phyloP scores from a whole-genome alignment of 1,140 invertebrate species.

The Lanistes nyassanus region DNA sequence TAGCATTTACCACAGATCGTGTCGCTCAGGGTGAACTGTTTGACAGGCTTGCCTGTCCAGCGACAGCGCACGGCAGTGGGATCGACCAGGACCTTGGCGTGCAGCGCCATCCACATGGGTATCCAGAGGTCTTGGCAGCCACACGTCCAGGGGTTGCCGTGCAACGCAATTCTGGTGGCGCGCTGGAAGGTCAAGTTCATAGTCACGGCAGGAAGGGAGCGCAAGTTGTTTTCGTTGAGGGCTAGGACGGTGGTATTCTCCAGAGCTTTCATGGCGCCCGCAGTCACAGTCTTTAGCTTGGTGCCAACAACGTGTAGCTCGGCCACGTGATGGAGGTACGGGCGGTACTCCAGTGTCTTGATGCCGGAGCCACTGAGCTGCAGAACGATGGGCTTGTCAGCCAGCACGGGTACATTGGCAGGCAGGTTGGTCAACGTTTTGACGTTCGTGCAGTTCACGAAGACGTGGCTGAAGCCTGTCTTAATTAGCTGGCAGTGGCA shows the following conservation, averaged over 20 bases:
- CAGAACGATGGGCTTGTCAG: constrained; percentile 9
- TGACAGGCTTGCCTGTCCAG: constrained; percentile 24
- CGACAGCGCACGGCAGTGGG: constrained; percentile 22
- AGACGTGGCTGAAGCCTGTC: background rate
- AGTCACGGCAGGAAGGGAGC: constrained; percentile 26
- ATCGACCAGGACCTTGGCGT: constrained; percentile 13
- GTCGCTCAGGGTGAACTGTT: constrained; percentile 16
- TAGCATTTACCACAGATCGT: constrained; percentile 23
- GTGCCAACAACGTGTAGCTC: constrained; percentile 27
- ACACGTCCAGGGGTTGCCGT: constrained; percentile 36
- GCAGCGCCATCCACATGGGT: constrained; percentile 27
- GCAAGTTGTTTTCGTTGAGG: constrained; percentile 33
- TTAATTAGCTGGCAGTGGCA: constrained; percentile 24
- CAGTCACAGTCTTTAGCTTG: constrained; percentile 17
- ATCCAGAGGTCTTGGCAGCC: constrained; percentile 33
- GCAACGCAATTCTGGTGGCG: constrained; percentile 30
- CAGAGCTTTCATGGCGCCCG: constrained; percentile 30
- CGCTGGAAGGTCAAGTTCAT: constrained; percentile 23
- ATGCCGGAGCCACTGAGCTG: constrained; percentile 24
- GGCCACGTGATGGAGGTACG: constrained; percentile 19
- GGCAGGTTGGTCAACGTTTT: constrained; percentile 21
- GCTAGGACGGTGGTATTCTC: constrained; percentile 27
- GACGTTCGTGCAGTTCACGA: constrained; percentile 24
- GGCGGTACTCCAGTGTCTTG: constrained; percentile 22
- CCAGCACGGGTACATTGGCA: constrained; percentile 13